phyloP scores from a whole-genome alignment of 1,140 invertebrate species.

The Varroa destructor region DNA sequence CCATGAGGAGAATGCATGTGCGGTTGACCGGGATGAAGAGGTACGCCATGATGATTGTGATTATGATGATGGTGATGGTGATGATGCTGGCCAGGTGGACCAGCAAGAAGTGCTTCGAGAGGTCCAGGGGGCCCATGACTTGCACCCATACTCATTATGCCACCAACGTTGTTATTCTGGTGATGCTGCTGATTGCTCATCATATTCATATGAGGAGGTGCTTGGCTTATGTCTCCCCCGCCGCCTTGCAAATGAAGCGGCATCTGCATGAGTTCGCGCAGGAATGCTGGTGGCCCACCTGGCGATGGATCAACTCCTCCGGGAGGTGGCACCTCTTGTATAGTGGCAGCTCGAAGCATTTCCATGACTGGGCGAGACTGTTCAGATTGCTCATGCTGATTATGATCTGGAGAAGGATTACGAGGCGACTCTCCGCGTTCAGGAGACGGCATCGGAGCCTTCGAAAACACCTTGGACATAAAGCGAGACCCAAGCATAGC shows the following conservation, averaged over 20 bases:
- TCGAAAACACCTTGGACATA: constrained; percentile 20
- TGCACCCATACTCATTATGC: background rate
- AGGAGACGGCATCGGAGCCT: constrained; percentile 1
- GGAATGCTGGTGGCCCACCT: background rate
- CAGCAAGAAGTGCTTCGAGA: no score
- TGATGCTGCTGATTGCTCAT: background rate
- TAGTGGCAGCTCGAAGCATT: background rate
- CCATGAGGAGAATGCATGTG: no score
- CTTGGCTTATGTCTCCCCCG: background rate
- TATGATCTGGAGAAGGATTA: background rate
- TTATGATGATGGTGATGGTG: background rate
- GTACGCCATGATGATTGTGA: background rate
- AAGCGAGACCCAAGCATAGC: constrained; percentile 8
- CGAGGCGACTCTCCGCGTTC: background rate
- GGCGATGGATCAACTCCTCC: background rate
- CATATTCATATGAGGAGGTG: no score
- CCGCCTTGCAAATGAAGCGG: background rate
- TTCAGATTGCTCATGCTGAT: constrained; percentile 1
- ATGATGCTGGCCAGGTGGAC: background rate
- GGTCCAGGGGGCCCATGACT: background rate
- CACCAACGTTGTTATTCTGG: background rate
- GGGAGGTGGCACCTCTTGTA: background rate
- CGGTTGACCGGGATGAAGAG: background rate
- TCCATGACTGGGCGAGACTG: background rate
- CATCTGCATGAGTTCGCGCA: background rate